phyloP scores from a whole-genome alignment of 2,888 invertebrate species.

The Eustalomyia histrio region DNA sequence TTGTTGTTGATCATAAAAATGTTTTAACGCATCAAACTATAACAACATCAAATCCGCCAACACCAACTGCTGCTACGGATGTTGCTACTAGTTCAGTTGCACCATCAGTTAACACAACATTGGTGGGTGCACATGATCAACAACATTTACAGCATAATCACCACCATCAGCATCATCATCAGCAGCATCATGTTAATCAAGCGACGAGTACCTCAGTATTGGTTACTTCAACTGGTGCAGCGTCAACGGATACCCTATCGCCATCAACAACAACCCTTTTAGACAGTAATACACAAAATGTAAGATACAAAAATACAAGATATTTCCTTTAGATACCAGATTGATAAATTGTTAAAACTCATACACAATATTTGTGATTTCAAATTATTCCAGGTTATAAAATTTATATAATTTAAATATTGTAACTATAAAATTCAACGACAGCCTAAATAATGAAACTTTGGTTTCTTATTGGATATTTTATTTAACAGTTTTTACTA shows the following conservation, averaged over 20 bases:
- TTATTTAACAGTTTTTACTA: too few relatives aligned
- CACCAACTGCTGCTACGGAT: constrained; percentile 22
- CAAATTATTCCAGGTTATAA: not conserved
- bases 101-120: constrained; percentile 29
- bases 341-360: not conserved
- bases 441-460: too few relatives aligned
- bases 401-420: too few relatives aligned
- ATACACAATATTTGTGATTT: constrained; percentile 25
- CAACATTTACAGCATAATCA: constrained; percentile 43
- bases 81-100: constrained; percentile 26
- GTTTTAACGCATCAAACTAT: constrained; percentile 40
- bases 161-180: constrained; percentile 37
- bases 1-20: constrained; percentile 53
- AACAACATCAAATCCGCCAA: constrained; percentile 33
- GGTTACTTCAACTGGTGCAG: constrained; percentile 25
- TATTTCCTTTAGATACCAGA: not conserved
- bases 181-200: constrained; percentile 23
- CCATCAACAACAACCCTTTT: constrained; percentile 56
- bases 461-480: too few relatives aligned
- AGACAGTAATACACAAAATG: constrained; percentile 66
- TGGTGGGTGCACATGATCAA: constrained; percentile 47
- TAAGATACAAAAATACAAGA: constrained; percentile 54
- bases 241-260: constrained; percentile 21
- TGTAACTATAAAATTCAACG: too few relatives aligned
- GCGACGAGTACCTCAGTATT: constrained; percentile 23